Conservation (phyloP, 2,888 invertebrate species). For the Mayetiola destructor region DNA sequence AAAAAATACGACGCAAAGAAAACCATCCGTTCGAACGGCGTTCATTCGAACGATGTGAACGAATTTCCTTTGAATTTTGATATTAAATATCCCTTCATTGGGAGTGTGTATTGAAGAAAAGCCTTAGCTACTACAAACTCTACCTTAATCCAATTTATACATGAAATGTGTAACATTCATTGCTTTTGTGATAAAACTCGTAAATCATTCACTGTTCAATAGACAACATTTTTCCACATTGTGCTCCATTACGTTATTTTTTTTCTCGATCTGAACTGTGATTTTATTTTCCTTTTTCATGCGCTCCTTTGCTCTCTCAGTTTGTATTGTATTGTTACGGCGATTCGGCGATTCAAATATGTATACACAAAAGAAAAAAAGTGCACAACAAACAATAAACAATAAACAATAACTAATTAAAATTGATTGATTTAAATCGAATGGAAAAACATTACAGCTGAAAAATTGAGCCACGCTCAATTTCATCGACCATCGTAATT, state of each 20-base stretch:
- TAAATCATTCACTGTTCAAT: slow-evolving; percentile 10
- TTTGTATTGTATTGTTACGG: background rate
- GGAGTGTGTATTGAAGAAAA: no score
- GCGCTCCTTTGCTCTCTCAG: background rate
- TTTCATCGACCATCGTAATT: background rate
- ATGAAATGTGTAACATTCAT: no score
- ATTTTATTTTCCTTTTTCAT: background rate
- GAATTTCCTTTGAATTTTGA: no score
- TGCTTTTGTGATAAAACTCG: no score
- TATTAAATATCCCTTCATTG: no score
- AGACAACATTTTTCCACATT: slow-evolving; percentile 9
- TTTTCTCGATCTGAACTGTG: background rate
- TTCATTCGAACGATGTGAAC: no score
- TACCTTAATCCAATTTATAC: no score
- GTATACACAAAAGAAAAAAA: background rate
- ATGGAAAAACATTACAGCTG: background rate
- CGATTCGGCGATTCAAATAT: background rate
- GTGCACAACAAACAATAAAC: no score
- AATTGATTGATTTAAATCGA: background rate
- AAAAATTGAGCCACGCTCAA: background rate
- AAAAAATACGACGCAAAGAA: background rate
- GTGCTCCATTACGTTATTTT: background rate
- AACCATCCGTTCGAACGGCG: background rate
- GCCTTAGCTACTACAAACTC: no score
- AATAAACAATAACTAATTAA: slow-evolving; percentile 6